Percentiles rank a stretch among this genome's conserved stretches.
These are phyloP conservation scores for Tragelaphus eurycerus DNA, from an alignment of 2,797 vertebrate genomes.

Conservation along the genomic window DNA sequence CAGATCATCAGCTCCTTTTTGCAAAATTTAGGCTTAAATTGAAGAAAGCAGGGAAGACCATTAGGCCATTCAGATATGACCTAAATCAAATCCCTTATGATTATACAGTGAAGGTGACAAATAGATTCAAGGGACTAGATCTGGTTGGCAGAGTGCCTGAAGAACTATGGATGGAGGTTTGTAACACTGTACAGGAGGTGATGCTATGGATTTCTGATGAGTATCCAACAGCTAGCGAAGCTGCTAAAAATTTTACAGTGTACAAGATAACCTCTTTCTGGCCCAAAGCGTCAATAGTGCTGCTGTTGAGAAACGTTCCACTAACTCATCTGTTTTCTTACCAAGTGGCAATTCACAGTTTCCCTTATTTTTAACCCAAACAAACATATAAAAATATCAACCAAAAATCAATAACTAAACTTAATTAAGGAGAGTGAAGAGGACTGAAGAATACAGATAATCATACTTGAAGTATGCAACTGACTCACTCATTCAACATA, in stretches of 20 bases:
- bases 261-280: not conserved
- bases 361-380: not conserved
- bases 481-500: not conserved
- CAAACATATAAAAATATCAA: not conserved
- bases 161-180: not conserved
- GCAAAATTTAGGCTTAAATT: not conserved
- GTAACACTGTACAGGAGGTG: not conserved
- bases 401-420: conserved; percentile 28
- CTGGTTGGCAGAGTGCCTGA: not conserved
- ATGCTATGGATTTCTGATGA: not conserved
- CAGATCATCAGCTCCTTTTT: not conserved
- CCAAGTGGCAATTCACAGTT: not conserved
- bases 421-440: not conserved
- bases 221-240: not conserved
- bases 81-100: not conserved
- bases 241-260: not conserved
- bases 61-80: not conserved
- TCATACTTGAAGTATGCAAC: not conserved
- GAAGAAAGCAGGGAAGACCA: not conserved
- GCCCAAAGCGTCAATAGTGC: not conserved
- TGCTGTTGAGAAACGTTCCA: not conserved
- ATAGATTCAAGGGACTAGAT: not conserved
- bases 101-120: not conserved
- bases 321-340: conserved; percentile 12
- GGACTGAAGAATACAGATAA: not conserved